These are phyloP conservation scores for Sabatieria punctata DNA, from an alignment of 2,888 invertebrate species.

Conservation along the genomic window DNA sequence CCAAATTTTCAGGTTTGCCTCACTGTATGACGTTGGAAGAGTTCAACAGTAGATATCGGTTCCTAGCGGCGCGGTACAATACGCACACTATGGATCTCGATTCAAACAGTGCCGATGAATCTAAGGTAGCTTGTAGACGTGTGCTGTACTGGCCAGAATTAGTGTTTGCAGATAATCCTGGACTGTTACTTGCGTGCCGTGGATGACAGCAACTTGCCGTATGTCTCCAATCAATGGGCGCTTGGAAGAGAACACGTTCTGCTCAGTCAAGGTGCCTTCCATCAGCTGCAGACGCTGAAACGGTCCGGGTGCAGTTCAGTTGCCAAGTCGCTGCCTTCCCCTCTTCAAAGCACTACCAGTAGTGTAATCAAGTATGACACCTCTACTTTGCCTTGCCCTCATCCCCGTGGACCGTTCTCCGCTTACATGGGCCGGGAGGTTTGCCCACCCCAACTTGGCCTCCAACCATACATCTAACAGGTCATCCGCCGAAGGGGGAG, in stretches of 20 bases:
- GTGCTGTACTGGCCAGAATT: not conserved
- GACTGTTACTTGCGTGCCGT: constrained; percentile 44
- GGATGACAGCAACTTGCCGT: constrained; percentile 28
- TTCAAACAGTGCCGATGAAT: not conserved
- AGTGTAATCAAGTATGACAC: too few species aligned
- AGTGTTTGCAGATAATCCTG: constrained; percentile 45
- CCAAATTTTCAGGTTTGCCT: constrained; percentile 57
- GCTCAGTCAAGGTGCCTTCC: constrained; percentile 75
- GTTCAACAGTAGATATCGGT: constrained; percentile 65
- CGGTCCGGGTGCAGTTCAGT: too few species aligned
- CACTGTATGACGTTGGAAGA: constrained; percentile 86
- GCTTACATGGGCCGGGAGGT: too few species aligned
- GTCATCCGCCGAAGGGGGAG: too few species aligned
- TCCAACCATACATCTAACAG: too few species aligned
- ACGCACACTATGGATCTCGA: not conserved
- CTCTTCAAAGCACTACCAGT: too few species aligned
- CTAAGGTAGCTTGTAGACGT: too few species aligned
- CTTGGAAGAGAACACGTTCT: constrained; percentile 81
- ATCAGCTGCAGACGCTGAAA: constrained; percentile 70
- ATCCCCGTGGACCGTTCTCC: too few species aligned
- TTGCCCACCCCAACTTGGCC: too few species aligned
- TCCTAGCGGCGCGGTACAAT: constrained; percentile 44
- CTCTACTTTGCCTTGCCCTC: too few species aligned
- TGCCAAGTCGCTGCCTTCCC: too few species aligned
- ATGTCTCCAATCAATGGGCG: constrained; percentile 64